Conservation (phyloP, 2,888 invertebrate species). For the Microctonus hyperodae region DNA sequence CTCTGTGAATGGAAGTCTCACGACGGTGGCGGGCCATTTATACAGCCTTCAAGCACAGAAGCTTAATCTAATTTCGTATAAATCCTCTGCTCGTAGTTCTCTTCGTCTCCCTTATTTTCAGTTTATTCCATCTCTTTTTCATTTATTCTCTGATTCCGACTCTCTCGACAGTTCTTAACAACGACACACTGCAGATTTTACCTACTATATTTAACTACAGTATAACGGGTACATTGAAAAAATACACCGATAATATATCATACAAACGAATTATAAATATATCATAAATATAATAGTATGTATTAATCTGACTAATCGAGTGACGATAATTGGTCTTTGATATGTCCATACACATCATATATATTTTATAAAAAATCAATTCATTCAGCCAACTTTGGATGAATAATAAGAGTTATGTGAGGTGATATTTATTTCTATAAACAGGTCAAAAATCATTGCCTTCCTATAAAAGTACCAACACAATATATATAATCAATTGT, state of each 20-base stretch:
- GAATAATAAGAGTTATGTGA: neutral
- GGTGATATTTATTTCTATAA: neutral
- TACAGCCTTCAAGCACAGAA: slow-evolving; percentile 63
- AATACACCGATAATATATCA: neutral
- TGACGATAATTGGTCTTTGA: slow-evolving; percentile 6
- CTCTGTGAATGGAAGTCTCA: slow-evolving; percentile 12
- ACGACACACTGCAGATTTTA: slow-evolving; percentile 1
- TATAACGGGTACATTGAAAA: neutral
- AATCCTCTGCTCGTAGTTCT: slow-evolving; percentile 53
- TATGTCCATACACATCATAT: neutral
- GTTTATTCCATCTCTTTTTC: slow-evolving; percentile 38
- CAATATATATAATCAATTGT: slow-evolving; percentile 4
- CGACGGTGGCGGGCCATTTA: slow-evolving; percentile 55
- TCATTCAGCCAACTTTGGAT: neutral
- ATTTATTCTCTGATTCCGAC: slow-evolving; percentile 20
- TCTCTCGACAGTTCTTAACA: slow-evolving; percentile 16
- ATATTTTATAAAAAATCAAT: too few species aligned
- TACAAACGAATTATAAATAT: neutral
- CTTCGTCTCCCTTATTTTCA: slow-evolving; percentile 36
- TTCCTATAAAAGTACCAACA: neutral
- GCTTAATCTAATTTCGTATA: slow-evolving; percentile 64
- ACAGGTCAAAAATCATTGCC: slow-evolving; percentile 1
- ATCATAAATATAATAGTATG: neutral
- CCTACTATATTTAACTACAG: neutral
- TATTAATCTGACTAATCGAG: slow-evolving; percentile 7